Percentiles rank a stretch among this genome's conserved stretches.
Evolutionary conservation across 2,797 vertebrate species (phyloP).

Genomic region (Alauda arvensis): DNA sequence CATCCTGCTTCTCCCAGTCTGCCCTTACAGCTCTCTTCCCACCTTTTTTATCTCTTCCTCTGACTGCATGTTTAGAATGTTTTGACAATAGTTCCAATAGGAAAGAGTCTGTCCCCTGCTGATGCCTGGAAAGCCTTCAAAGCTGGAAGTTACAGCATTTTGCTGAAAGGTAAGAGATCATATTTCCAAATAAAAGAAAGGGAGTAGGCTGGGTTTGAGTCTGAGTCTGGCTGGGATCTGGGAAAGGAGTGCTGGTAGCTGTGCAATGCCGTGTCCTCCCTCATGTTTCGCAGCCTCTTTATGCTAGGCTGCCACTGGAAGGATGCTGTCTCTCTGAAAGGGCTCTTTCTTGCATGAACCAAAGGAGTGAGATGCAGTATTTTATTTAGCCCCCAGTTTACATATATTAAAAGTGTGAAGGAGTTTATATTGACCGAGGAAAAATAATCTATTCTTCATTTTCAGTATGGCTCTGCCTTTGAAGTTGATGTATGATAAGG

Average conservation of each 20-base stretch:
- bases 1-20: neutral
- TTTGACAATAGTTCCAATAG: neutral
- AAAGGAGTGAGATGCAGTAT: neutral
- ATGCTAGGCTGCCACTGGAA: neutral
- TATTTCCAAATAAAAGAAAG: neutral
- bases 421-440: neutral
- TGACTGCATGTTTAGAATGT: neutral
- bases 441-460: neutral
- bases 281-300: neutral
- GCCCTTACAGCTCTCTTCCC: neutral
- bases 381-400: neutral
- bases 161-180: neutral
- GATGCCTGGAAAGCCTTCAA: neutral
- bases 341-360: neutral
- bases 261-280: neutral
- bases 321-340: neutral
- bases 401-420: neutral
- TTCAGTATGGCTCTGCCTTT: neutral
- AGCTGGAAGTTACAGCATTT: neutral
- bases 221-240: rapidly evolving
- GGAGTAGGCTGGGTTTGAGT: too few species aligned
- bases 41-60: neutral
- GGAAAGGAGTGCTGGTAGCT: neutral
- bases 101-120: neutral
- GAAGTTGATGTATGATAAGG: neutral